Evolutionary conservation across 30 jellyfish, hydroid and myxozoan species (phyloP).

Genomic region (Phacellophora camtschatica): DNA sequence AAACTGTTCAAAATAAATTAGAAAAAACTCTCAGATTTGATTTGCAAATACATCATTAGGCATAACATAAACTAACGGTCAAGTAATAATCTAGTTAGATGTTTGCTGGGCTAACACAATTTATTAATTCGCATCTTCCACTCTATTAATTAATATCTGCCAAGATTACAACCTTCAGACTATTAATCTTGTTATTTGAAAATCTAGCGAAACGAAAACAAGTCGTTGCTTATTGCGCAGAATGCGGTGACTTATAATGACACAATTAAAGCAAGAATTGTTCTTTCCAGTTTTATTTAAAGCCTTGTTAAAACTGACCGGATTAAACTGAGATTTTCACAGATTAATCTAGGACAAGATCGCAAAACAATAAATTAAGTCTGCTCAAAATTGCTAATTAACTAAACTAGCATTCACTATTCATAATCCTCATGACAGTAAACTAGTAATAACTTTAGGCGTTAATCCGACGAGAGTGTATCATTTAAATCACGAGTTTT

Average conservation of each 20-base stretch:
- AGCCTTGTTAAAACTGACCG: slow-evolving; percentile 48
- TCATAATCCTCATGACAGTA: slow-evolving; percentile 34
- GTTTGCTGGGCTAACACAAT: not conserved
- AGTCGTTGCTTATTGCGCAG: not conserved
- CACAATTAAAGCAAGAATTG: not conserved
- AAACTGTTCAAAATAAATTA: too few relatives aligned
- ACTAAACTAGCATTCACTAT: slow-evolving; percentile 62
- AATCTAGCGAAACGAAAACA: not conserved
- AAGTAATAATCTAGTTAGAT: slow-evolving; percentile 9
- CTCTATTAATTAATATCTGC: not conserved
- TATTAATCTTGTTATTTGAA: slow-evolving; percentile 23
- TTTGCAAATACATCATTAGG: too few relatives aligned
- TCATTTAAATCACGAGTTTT: slow-evolving; percentile 51
- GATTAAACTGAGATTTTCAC: not conserved
- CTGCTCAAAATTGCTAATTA: slow-evolving; percentile 47
- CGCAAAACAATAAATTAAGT: slow-evolving; percentile 28
- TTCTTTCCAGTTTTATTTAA: slow-evolving; percentile 4
- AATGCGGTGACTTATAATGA: slow-evolving; percentile 5
- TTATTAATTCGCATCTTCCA: not conserved
- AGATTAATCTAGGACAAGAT: not conserved
- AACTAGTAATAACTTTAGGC: slow-evolving; percentile 66
- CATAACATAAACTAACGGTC: too few relatives aligned
- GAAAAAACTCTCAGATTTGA: too few relatives aligned
- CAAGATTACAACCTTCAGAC: slow-evolving; percentile 6
- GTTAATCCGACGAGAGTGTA: slow-evolving; percentile 26